phyloP scores from a whole-genome alignment of 2,113 vertebrate genomes.

The Cyprinodon variegatus region DNA sequence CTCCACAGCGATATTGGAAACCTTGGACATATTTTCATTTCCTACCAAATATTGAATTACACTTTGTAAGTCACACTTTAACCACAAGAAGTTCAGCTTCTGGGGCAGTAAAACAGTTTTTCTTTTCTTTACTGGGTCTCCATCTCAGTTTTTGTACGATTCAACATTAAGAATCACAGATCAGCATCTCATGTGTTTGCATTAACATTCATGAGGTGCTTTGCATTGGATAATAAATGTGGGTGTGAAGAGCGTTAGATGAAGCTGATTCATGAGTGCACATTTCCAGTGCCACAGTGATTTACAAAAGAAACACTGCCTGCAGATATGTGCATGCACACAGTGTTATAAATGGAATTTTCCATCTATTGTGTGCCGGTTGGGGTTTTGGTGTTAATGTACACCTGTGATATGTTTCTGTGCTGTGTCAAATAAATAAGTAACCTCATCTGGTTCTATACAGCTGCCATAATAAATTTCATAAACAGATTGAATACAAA shows the following conservation, averaged over 20 bases:
- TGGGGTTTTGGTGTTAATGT: background rate
- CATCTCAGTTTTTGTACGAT: background rate
- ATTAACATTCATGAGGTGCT: constrained; percentile 3
- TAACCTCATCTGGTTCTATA: background rate
- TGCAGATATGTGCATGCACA: background rate
- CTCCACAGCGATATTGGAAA: too few species aligned
- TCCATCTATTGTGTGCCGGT: background rate
- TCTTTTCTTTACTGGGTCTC: background rate
- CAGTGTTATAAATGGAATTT: background rate
- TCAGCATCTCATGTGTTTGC: background rate
- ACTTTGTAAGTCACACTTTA: background rate
- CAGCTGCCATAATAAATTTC: background rate
- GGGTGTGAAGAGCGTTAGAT: background rate
- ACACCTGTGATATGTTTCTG: background rate
- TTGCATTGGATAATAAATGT: background rate
- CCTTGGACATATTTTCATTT: background rate
- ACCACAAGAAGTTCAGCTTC: background rate
- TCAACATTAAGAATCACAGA: background rate
- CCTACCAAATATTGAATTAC: background rate
- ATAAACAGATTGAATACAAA: background rate
- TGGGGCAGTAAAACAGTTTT: background rate
- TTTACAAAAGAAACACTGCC: background rate
- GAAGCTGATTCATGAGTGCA: constrained; percentile 6
- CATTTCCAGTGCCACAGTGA: background rate
- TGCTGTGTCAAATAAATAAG: background rate